These are phyloP conservation scores for Rhagoletis zephyria DNA, from an alignment of 1,140 invertebrate genomes.

Conservation along the genomic window DNA sequence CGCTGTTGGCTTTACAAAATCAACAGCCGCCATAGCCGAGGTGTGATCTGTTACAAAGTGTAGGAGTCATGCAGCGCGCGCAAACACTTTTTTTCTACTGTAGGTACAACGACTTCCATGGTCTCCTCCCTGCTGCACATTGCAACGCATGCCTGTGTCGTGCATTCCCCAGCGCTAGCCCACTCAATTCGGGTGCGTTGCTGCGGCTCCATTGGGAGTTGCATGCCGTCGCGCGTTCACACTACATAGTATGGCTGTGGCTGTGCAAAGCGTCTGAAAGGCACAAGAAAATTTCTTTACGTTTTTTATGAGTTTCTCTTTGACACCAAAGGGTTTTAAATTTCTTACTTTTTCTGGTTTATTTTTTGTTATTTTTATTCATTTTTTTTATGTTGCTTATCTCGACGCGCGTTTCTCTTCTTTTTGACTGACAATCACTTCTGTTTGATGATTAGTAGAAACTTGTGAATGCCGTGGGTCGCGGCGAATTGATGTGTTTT, in stretches of 20 bases:
- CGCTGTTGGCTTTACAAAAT: not conserved
- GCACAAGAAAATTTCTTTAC: not conserved
- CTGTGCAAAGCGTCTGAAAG: not conserved
- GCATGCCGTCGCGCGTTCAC: not conserved
- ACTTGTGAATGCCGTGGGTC: not conserved
- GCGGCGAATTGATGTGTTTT: not conserved
- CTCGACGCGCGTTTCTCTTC: slow-evolving; percentile 18
- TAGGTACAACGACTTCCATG: not conserved
- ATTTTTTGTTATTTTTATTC: not conserved
- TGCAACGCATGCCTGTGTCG: not conserved
- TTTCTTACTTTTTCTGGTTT: not conserved
- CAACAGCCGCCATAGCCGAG: slow-evolving; percentile 12
- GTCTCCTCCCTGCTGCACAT: not conserved
- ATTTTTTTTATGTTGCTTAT: slow-evolving; percentile 25
- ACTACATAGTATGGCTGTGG: not conserved
- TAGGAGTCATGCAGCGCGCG: slow-evolving; percentile 46
- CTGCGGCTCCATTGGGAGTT: slow-evolving; percentile 10
- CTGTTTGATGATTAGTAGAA: slow-evolving; percentile 41
- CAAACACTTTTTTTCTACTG: slow-evolving; percentile 11
- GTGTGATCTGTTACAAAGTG: slow-evolving; percentile 50
- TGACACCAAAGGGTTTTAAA: slow-evolving; percentile 34
- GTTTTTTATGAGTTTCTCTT: slow-evolving; percentile 10
- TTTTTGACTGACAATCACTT: slow-evolving; percentile 52
- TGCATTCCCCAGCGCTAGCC: not conserved
- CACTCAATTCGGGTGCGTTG: slow-evolving; percentile 16